phyloP scores from a whole-genome alignment of 2,888 invertebrate genomes.

The Baronia brevicornis region DNA sequence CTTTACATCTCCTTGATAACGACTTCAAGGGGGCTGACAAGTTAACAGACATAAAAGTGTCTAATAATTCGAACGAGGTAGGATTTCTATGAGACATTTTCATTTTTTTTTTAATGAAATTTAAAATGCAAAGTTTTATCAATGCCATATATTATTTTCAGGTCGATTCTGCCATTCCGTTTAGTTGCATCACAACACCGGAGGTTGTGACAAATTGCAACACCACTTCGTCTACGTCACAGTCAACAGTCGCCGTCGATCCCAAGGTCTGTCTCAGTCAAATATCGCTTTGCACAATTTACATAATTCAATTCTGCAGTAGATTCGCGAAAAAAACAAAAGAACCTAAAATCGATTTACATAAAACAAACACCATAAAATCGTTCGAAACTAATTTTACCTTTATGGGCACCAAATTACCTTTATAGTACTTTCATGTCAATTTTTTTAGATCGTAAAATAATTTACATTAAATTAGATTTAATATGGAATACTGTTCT shows the following conservation, averaged over 20 bases:
- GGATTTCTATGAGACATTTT: slow-evolving; percentile 2
- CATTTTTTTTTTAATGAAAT: slow-evolving; percentile 7
- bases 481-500: no score
- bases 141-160: slow-evolving; percentile 34
- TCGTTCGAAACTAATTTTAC: no score
- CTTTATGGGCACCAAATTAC: no score
- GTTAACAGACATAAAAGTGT: slow-evolving; percentile 13
- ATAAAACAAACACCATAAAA: no score
- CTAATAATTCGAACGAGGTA: slow-evolving; percentile 11
- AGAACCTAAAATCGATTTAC: no score
- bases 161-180: slow-evolving; percentile 69
- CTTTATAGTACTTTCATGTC: no score
- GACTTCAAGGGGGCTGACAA: slow-evolving; percentile 37
- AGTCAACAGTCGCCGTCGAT: slow-evolving; percentile 48
- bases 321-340: no score
- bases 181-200: slow-evolving; percentile 70
- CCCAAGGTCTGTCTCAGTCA: slow-evolving; percentile 42
- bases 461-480: no score
- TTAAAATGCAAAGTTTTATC: slow-evolving; percentile 14
- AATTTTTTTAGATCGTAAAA: no score
- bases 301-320: no score
- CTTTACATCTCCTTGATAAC: slow-evolving; percentile 49
- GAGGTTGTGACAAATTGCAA: slow-evolving; percentile 67
- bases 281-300: slow-evolving; percentile 5
- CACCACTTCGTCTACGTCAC: slow-evolving; percentile 52